A percentile compares a stretch with the other conserved stretches of the same genome.
Conservation (phyloP, 2,113 vertebrate genomes). For the Bujurquina vittata region DNA sequence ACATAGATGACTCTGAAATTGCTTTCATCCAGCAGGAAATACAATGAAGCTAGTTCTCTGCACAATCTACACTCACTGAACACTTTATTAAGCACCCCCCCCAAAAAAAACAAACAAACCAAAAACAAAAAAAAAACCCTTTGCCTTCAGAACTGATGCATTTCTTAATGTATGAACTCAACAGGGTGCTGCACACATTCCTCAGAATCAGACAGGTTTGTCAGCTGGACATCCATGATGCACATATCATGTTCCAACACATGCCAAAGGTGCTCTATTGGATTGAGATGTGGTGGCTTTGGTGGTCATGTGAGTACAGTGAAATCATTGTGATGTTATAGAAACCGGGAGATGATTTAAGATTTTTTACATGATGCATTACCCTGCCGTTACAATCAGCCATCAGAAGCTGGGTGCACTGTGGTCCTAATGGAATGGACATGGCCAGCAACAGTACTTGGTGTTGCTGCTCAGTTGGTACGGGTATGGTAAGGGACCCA, state of each 20-base stretch:
- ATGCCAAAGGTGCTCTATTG: rapidly evolving
- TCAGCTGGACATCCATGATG: background rate
- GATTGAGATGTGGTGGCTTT: background rate
- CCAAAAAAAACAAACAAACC: too few relatives aligned
- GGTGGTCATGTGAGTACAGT: background rate
- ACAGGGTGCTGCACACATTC: background rate
- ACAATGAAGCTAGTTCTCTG: background rate
- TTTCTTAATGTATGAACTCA: background rate
- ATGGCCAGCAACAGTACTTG: background rate
- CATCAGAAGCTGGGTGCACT: background rate
- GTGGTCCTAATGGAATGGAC: background rate
- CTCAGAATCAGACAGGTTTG: background rate
- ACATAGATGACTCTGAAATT: background rate
- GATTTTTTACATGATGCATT: rapidly evolving
- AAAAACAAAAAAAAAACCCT: rapidly evolving
- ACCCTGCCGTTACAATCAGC: background rate
- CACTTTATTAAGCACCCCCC: background rate
- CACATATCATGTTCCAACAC: background rate
- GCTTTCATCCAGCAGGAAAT: background rate
- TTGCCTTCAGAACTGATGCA: background rate
- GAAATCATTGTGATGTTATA: background rate
- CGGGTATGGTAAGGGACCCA: background rate
- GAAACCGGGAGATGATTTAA: background rate
- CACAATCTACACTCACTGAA: background rate
- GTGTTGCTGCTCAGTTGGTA: rapidly evolving